phyloP scores from a whole-genome alignment of 2,113 vertebrate species.

The Peucedramus taeniatus region DNA sequence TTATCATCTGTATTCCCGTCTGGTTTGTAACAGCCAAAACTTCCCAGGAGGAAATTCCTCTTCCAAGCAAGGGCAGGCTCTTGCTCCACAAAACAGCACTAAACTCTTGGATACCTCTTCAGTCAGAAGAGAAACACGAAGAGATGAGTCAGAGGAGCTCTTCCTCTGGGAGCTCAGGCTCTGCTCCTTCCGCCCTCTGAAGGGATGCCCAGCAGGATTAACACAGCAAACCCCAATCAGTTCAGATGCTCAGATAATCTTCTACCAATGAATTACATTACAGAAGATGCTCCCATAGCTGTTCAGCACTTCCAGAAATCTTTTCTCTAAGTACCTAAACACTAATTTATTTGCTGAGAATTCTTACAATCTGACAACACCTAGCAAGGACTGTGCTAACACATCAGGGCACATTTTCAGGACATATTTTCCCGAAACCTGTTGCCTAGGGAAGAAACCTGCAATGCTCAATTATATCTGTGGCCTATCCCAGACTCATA shows the following conservation, averaged over 20 bases:
- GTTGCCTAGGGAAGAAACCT: not conserved
- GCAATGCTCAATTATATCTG: not conserved
- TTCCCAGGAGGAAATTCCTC: not conserved
- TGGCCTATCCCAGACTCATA: not conserved
- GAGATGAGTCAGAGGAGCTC: not conserved
- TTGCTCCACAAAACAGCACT: not conserved
- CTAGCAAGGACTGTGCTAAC: not conserved
- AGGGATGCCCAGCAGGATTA: not conserved
- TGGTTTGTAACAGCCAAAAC: not conserved
- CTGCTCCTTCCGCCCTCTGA: not conserved
- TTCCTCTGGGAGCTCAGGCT: not conserved
- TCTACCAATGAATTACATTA: not conserved
- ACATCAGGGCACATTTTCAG: not conserved
- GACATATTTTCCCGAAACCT: not conserved
- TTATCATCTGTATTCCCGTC: not conserved
- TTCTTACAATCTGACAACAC: not conserved
- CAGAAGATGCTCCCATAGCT: not conserved
- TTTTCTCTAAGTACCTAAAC: not conserved
- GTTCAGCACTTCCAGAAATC: accelerated
- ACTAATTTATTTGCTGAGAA: not conserved
- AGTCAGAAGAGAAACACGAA: not conserved
- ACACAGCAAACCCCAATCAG: not conserved
- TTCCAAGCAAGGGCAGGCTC: not conserved
- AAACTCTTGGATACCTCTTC: not conserved
- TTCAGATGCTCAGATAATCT: conserved; percentile 20